Evolutionary conservation across 2,888 invertebrate species (phyloP).

Genomic region (Orchesellides sinensis): DNA sequence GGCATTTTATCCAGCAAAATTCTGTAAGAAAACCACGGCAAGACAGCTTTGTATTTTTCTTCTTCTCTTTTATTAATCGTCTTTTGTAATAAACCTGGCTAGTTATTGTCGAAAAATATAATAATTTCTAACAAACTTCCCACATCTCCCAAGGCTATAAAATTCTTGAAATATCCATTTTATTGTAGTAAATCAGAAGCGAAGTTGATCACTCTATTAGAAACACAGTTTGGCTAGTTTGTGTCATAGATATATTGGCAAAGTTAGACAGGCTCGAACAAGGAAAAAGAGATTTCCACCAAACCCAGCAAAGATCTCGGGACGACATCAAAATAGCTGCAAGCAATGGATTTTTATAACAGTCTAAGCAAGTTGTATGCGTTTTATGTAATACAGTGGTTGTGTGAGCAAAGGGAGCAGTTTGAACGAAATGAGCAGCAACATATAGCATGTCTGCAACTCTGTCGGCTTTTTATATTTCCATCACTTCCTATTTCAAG

Average conservation of each 20-base stretch:
- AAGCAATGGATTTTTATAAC: slow-evolving; percentile 13
- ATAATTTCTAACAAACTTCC: slow-evolving; percentile 21
- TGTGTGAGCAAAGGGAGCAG: background rate
- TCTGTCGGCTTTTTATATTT: slow-evolving; percentile 24
- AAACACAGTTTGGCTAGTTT: slow-evolving; percentile 51
- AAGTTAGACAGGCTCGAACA: slow-evolving; percentile 29
- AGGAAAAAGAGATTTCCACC: slow-evolving; percentile 36
- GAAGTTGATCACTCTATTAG: slow-evolving; percentile 62
- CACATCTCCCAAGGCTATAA: slow-evolving; percentile 48
- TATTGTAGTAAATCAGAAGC: slow-evolving; percentile 62
- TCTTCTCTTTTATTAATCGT: slow-evolving; percentile 46
- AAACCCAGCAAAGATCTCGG: slow-evolving; percentile 7
- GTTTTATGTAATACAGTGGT: background rate
- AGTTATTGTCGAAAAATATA: background rate
- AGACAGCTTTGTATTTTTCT: slow-evolving; percentile 25
- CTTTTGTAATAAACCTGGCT: background rate
- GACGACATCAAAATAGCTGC: slow-evolving; percentile 1
- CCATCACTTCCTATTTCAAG: slow-evolving; percentile 44
- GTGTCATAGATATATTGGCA: slow-evolving; percentile 63
- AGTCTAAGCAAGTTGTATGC: background rate
- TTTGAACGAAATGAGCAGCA: slow-evolving; percentile 18
- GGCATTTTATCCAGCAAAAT: slow-evolving; percentile 28
- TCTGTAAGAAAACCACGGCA: slow-evolving; percentile 28
- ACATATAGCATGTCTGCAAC: slow-evolving; percentile 23
- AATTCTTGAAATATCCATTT: slow-evolving; percentile 64